Conservation (phyloP, 2,888 invertebrate genomes). For the Latrodectus hesperus region DNA sequence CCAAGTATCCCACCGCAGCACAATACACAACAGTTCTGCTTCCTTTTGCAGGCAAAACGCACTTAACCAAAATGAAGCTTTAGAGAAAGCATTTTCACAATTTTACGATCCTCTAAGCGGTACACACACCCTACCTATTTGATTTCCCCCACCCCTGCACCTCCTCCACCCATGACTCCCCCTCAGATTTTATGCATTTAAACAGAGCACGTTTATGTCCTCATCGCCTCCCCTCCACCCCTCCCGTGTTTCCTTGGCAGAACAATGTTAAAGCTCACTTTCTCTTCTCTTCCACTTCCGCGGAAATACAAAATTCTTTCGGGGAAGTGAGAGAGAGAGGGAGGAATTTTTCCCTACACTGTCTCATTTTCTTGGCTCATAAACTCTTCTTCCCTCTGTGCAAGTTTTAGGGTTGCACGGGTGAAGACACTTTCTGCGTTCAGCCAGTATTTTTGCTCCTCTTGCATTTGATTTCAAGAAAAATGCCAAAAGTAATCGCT, state of each 20-base stretch:
- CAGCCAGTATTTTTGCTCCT: slow-evolving; percentile 19
- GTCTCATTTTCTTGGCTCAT: slow-evolving; percentile 68
- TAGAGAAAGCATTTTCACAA: slow-evolving; percentile 69
- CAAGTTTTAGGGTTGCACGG: slow-evolving; percentile 55
- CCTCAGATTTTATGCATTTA: slow-evolving; percentile 68
- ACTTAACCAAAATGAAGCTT: slow-evolving; percentile 68
- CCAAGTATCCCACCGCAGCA: slow-evolving; percentile 49
- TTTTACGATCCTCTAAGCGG: slow-evolving; percentile 69
- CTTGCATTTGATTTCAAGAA: background rate
- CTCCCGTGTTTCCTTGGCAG: slow-evolving; percentile 21
- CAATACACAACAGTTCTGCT: slow-evolving; percentile 64
- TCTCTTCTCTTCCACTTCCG: background rate
- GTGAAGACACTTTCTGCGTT: background rate
- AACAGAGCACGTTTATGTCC: slow-evolving; percentile 67
- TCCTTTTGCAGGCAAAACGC: slow-evolving; percentile 47
- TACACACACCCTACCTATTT: slow-evolving; percentile 67
- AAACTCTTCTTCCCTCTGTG: slow-evolving; percentile 51
- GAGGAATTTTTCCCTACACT: slow-evolving; percentile 61
- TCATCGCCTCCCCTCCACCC: background rate
- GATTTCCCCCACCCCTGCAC: slow-evolving; percentile 42
- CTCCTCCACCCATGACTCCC: slow-evolving; percentile 2
- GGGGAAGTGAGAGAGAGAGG: slow-evolving; percentile 46
- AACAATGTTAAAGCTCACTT: slow-evolving; percentile 38
- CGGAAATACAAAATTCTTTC: slow-evolving; percentile 1
- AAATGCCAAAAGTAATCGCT: background rate